Base-by-base conservation (phyloP, 2,797 vertebrate genomes). In the Mallotus villosus region DNA sequence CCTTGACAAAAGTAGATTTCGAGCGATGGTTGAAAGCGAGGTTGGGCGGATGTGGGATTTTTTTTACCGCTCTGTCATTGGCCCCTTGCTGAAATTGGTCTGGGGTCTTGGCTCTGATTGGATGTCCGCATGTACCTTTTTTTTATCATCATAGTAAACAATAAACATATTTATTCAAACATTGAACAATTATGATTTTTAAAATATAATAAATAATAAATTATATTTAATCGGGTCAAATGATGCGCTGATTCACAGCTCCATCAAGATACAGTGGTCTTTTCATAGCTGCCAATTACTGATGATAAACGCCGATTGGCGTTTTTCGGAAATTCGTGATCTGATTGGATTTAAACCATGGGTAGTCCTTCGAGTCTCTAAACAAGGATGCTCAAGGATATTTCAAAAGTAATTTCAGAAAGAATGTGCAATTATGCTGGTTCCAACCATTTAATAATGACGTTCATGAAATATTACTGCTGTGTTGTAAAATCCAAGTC, bases 21-120 rank as follows among this genome's bases (percentile, higher is more conserved):
- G 21, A 21, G 81, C 74, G 81, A 68, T 87, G 85, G 84, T 84
- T 77, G 65, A 74, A 75, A 87, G 75, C 64, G 74, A 80, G 74
- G 73, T 34, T 74, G 74, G 83, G 68, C 84, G 88, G 85, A 87
- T 84, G 81, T 77, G 59, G 73, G 16, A 72, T 75, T 5, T 17
- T 37, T 75, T 5, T 17, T 37, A 3, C 49, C 46, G 51, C 22
- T 0, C 9, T 51, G 11, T 46, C 8, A 87, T 92, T 90, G 84
- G 90, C 57, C 32, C 1, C 17, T 2, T 63, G 46, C 34, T 2
- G 1, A 0, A 0, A 1, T 17, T 4, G 85, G 76, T 75, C 25
- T 4, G 22, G 63, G 7, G 82, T 79, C 86, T 16, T 0, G 16
- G 4, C 6, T 17, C 51, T 55, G 51, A 55, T 55, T 55, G 51